These are phyloP conservation scores for Alouatta palliata DNA, from an alignment of 2,113 vertebrate genomes.

Conservation along the genomic window DNA sequence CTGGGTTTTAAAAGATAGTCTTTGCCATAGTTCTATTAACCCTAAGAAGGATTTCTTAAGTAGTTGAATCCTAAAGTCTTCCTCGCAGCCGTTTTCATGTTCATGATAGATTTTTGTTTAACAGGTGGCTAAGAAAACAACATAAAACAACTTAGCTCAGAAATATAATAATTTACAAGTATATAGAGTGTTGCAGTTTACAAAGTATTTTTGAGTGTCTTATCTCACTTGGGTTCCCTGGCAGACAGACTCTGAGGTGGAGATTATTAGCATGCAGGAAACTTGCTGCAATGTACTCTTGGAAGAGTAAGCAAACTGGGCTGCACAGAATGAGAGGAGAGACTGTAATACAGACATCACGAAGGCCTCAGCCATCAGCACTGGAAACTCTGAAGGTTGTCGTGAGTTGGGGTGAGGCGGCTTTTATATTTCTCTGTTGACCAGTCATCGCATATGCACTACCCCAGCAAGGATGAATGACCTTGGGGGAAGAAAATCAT, in stretches of 20 bases:
- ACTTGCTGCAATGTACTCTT: rapidly evolving
- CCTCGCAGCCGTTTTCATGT: not conserved
- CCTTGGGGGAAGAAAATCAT: not conserved
- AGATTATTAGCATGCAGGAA: not conserved
- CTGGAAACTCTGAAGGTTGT: not conserved
- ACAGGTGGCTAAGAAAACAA: not conserved
- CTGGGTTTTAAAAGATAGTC: constrained; percentile 35
- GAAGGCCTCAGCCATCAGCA: no score
- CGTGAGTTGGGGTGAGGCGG: not conserved
- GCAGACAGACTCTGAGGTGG: not conserved
- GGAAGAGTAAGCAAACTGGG: not conserved
- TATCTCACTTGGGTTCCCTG: not conserved
- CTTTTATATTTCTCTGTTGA: not conserved
- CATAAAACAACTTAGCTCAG: not conserved
- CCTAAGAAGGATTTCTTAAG: not conserved
- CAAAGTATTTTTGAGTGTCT: not conserved
- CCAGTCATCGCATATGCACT: not conserved
- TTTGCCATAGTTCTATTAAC: not conserved
- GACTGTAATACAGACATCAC: rapidly evolving
- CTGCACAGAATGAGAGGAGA: rapidly evolving
- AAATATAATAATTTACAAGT: not conserved
- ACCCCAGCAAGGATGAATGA: not conserved
- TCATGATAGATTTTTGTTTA: not conserved
- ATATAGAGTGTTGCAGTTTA: not conserved
- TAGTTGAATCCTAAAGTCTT: not conserved